phyloP scores from a whole-genome alignment of 2,113 vertebrate species.

The Catharus fuscescens region DNA sequence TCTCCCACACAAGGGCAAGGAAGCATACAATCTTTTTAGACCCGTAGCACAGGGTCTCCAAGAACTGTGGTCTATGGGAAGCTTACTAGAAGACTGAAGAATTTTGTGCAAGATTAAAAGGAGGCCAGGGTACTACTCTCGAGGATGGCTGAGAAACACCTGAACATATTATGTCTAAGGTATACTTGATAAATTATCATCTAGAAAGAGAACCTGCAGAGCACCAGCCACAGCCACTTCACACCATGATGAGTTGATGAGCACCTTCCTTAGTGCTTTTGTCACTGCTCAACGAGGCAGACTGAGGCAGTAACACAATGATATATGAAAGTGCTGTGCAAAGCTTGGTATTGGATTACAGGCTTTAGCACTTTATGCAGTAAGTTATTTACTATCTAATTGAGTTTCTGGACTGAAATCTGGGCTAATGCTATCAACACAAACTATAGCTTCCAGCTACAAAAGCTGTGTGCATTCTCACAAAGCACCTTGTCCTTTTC shows the following conservation, averaged over 20 bases:
- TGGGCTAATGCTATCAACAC: background rate
- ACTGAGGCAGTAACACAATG: background rate
- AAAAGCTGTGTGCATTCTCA: background rate
- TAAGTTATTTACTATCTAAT: slow-evolving; percentile 39
- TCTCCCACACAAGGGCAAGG: background rate
- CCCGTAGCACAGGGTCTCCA: background rate
- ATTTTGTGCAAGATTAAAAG: background rate
- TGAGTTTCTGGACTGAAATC: slow-evolving; percentile 13
- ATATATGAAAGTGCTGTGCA: background rate
- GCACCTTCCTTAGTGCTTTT: background rate
- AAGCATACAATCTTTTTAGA: background rate
- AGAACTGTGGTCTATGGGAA: background rate
- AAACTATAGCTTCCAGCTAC: slow-evolving; percentile 5
- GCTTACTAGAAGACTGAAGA: background rate
- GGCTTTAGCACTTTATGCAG: background rate
- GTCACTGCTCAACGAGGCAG: background rate
- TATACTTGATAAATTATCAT: background rate
- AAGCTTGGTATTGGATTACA: background rate
- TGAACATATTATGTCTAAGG: background rate
- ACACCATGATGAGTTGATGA: background rate
- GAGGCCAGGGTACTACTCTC: background rate
- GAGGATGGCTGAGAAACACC: background rate
- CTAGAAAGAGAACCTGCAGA: background rate
- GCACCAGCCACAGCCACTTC: background rate
- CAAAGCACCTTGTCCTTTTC: background rate